phyloP scores from a whole-genome alignment of 2,113 vertebrate genomes.

The Pholis gunnellus region DNA sequence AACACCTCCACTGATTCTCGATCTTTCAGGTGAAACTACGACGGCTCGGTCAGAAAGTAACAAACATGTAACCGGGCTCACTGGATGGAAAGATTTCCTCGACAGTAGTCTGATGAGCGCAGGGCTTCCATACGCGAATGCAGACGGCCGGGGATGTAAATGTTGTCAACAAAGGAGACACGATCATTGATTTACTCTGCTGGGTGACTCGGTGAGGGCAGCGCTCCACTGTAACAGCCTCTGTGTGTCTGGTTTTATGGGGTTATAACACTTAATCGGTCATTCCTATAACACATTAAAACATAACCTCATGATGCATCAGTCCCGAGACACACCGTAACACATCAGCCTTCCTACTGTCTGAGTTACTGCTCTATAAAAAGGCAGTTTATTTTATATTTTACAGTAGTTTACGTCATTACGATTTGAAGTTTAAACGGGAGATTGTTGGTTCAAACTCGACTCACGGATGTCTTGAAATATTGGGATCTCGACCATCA shows the following conservation, averaged over 20 bases:
- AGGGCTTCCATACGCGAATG: background rate
- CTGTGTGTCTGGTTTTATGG: constrained; percentile 44
- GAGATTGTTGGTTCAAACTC: background rate
- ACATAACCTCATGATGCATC: background rate
- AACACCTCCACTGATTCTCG: background rate
- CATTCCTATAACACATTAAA: constrained; percentile 29
- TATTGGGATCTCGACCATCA: background rate
- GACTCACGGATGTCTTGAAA: background rate
- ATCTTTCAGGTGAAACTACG: background rate
- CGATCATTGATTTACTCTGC: constrained; percentile 52
- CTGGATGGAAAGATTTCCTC: background rate
- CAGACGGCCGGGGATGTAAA: constrained; percentile 37
- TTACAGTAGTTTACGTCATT: background rate
- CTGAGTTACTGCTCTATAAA: background rate
- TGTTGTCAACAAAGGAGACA: constrained; percentile 31
- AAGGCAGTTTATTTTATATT: background rate
- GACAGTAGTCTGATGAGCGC: background rate
- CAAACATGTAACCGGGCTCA: background rate
- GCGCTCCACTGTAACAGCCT: background rate
- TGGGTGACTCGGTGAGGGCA: constrained; percentile 9
- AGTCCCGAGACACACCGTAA: background rate
- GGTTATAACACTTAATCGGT: constrained; percentile 30
- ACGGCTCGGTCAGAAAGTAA: background rate
- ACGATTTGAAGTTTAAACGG: background rate
- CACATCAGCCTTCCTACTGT: background rate